phyloP scores from a whole-genome alignment of 1,140 invertebrate species.

The Copidosoma floridanum region DNA sequence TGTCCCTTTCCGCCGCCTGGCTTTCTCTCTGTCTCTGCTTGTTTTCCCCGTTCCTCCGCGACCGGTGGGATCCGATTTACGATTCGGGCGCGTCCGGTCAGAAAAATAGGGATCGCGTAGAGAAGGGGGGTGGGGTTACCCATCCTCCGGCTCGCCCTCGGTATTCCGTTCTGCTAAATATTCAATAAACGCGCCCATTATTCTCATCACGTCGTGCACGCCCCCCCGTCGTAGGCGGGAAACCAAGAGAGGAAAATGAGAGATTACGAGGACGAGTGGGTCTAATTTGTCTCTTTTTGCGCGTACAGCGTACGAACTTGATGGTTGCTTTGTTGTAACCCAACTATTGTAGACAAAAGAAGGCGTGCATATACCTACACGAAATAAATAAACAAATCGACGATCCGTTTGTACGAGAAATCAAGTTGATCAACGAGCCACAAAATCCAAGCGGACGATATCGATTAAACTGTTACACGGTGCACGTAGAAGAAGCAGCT shows the following conservation, averaged over 20 bases:
- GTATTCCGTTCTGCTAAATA: conserved; percentile 43
- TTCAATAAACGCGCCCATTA: conserved; percentile 51
- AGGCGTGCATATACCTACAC: too few relatives aligned
- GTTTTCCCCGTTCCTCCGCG: conserved; percentile 18
- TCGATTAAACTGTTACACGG: too few relatives aligned
- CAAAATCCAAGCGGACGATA: too few relatives aligned
- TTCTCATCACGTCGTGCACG: conserved; percentile 43
- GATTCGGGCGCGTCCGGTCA: conserved; percentile 39
- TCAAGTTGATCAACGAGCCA: background rate
- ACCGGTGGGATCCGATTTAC: conserved; percentile 39
- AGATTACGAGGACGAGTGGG: background rate
- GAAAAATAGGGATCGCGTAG: conserved; percentile 28
- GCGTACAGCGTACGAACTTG: too few relatives aligned
- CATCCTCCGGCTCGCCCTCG: background rate
- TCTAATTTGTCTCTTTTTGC: too few relatives aligned
- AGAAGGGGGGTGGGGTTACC: conserved; percentile 13
- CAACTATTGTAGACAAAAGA: too few relatives aligned
- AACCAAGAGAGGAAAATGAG: background rate
- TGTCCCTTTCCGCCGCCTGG: too few relatives aligned
- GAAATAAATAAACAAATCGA: too few relatives aligned
- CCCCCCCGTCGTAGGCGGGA: conserved; percentile 14
- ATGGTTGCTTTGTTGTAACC: too few relatives aligned
- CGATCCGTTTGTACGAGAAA: background rate
- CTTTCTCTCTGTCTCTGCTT: conserved; percentile 4
- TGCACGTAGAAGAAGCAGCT: too few relatives aligned